These are phyloP conservation scores for Pampus argenteus DNA, from an alignment of 2,797 vertebrate species.

Conservation along the genomic window DNA sequence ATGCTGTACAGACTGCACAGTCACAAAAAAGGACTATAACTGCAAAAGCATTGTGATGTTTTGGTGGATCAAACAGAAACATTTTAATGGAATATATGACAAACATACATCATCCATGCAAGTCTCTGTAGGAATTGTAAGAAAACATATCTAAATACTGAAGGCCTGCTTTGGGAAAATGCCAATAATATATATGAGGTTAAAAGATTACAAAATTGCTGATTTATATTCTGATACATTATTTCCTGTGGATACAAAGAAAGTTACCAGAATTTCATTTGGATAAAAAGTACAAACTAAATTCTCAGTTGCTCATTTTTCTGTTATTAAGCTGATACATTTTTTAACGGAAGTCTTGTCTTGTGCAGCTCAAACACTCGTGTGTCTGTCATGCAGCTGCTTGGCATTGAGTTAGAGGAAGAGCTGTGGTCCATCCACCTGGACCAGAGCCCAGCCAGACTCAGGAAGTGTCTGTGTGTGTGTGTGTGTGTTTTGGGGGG, in stretches of 20 bases:
- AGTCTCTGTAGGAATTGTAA: background rate
- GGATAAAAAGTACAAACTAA: background rate
- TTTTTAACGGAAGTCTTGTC: conserved; percentile 37
- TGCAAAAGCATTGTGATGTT: too few relatives aligned
- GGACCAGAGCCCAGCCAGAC: conserved; percentile 72
- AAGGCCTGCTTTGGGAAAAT: conserved; percentile 17
- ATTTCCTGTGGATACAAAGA: background rate
- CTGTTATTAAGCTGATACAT: conserved; percentile 10
- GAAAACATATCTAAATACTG: conserved; percentile 18
- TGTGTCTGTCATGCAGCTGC: conserved; percentile 70
- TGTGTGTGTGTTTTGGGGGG: too few relatives aligned
- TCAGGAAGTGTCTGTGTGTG: conserved; percentile 75
- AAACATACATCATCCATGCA: background rate
- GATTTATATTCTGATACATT: background rate
- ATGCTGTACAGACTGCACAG: too few relatives aligned
- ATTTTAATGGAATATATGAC: too few relatives aligned
- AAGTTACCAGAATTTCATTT: background rate
- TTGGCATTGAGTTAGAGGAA: conserved; percentile 56
- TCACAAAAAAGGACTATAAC: background rate
- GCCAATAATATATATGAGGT: background rate
- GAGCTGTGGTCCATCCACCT: conserved; percentile 54
- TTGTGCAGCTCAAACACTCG: conserved; percentile 27
- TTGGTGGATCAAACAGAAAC: too few relatives aligned
- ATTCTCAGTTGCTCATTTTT: background rate
- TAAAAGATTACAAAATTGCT: conserved; percentile 2